phyloP scores from a whole-genome alignment of 2,113 vertebrate species.

The Erythrocercus mccallii region DNA sequence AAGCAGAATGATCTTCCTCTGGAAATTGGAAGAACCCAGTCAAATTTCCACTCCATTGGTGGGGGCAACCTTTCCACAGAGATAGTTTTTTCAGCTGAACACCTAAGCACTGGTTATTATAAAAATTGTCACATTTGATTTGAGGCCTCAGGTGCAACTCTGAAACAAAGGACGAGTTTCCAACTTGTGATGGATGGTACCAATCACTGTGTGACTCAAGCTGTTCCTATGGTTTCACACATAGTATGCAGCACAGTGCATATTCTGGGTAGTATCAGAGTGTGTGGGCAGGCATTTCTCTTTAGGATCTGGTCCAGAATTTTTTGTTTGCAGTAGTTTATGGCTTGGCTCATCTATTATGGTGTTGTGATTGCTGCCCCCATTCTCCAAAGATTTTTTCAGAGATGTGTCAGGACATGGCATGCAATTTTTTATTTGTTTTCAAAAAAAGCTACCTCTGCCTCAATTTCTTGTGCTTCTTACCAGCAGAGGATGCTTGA shows the following conservation, averaged over 20 bases:
- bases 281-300: slow-evolving; percentile 8
- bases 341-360: slow-evolving; percentile 2
- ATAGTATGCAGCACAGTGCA: not conserved
- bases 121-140: slow-evolving; percentile 57
- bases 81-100: slow-evolving; percentile 2
- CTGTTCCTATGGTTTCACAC: slow-evolving; percentile 41
- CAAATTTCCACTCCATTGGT: not conserved
- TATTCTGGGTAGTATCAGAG: not conserved
- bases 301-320: slow-evolving; percentile 1
- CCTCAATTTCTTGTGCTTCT: not conserved
- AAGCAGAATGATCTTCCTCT: slow-evolving; percentile 17
- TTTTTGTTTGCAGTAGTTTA: slow-evolving; percentile 29
- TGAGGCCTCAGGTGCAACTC: slow-evolving; percentile 46
- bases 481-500: not conserved
- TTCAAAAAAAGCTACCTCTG: not conserved
- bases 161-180: slow-evolving; percentile 34
- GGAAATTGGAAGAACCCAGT: not conserved
- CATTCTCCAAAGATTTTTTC: not conserved
- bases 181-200: slow-evolving; percentile 59
- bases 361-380: not conserved
- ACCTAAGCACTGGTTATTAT: not conserved
- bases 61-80: not conserved
- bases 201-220: slow-evolving; percentile 42
- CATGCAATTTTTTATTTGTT: not conserved
- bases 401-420: not conserved